phyloP scores from a whole-genome alignment of 2,888 invertebrate species.

The Cephonodes hylas region DNA sequence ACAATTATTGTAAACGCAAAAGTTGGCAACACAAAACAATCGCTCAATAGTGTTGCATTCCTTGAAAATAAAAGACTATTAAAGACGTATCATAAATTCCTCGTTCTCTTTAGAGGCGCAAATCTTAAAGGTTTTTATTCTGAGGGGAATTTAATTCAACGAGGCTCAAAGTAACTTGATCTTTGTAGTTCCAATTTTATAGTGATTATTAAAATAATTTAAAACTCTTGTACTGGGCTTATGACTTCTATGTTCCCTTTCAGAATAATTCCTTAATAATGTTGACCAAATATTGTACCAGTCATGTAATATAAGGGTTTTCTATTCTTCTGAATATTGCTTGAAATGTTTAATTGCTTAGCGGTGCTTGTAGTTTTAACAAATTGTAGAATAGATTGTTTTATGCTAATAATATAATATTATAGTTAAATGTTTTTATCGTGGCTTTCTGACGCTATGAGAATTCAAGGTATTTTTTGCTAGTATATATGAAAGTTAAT shows the following conservation, averaged over 20 bases:
- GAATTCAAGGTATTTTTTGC: not conserved
- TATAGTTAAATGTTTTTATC: not conserved
- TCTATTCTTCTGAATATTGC: not conserved
- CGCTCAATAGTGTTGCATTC: conserved; percentile 7
- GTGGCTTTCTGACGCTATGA: not conserved
- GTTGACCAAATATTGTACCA: conserved; percentile 7
- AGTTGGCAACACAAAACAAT: not conserved
- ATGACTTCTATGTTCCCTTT: too few species aligned
- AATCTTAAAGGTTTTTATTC: not conserved
- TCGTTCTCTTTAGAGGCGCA: conserved; percentile 2
- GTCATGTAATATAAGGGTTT: not conserved
- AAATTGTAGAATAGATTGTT: not conserved
- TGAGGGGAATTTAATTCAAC: not conserved
- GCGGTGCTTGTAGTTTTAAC: not conserved
- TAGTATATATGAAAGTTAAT: not conserved
- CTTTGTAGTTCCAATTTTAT: too few species aligned
- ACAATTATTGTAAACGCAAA: not conserved
- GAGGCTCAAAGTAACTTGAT: too few species aligned
- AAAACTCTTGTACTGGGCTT: too few species aligned
- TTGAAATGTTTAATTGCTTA: not conserved
- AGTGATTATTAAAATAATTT: too few species aligned
- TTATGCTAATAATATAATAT: not conserved
- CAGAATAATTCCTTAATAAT: not conserved
- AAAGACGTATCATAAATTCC: not conserved
- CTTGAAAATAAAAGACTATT: not conserved